Base-by-base conservation (phyloP, 2,113 vertebrate species). In the Myrmecobius fasciatus region DNA sequence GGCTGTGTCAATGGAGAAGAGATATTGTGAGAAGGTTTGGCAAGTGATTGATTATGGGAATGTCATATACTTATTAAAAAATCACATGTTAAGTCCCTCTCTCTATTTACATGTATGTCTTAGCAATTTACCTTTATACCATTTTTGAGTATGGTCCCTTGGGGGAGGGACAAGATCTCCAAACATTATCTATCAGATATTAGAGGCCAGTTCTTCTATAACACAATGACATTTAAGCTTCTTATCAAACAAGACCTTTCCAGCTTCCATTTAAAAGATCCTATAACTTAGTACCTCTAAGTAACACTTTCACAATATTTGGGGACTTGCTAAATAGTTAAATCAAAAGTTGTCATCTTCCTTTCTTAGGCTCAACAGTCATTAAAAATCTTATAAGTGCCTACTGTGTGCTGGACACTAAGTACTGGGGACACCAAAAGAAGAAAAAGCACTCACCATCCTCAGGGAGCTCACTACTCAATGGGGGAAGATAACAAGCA, bases 261-360 rank as follows among this genome's bases (percentile, higher is more conserved):
- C 83, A 83, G 36, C 89, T 92, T 54, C 28, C 53, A 49, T 17
- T 91, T 48, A 93, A 97, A 96, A 94, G 96, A 89, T 36, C 3
- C 48, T 48, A 8, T 60, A 53, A 36, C 67, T 11, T 17, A 48
- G 88, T 95, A 53, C 54, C 60, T 60, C 48, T 0, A 28, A 49
- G 48, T 11, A 94, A 53, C 47, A 47, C 6, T 25, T 36, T 46
- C 22, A 90, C 52, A 36, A 60, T 46, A 91, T 92, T 94, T 46
- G 20, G 60, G 26, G 52, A 31, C 91, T 92, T 97, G 94, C 96
- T 97, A 94, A 97, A 97, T 92, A 95, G 95, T 12, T 91, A 95
- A 95, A 49, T 48, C 89, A 12, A 48, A 43, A 48, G 46, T 3
- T 28, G 8, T 47, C 11, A 75, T 54, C 10, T 54, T 36, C n/a